Conservation (phyloP, 2,888 invertebrate species). For the Malthinus flaveolus region DNA sequence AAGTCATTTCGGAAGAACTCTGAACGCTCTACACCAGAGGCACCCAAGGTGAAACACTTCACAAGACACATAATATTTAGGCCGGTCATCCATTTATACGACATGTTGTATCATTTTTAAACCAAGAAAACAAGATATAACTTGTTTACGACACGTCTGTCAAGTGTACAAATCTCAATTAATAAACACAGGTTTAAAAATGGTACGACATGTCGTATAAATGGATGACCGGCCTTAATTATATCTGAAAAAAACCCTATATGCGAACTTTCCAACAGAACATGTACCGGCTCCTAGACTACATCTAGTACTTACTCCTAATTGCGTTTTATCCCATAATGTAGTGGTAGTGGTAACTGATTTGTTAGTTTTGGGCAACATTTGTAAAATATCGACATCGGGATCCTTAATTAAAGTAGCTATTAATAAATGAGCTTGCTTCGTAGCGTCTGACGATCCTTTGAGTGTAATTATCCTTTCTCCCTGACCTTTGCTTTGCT, state of each 20-base stretch:
- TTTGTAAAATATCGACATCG: constrained; percentile 84
- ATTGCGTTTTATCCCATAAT: constrained; percentile 62
- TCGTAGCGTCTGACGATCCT: constrained; percentile 89
- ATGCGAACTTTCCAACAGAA: too few relatives aligned
- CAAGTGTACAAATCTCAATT: too few relatives aligned
- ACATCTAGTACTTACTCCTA: constrained; percentile 52
- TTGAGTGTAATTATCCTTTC: constrained; percentile 95
- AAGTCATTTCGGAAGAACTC: too few relatives aligned
- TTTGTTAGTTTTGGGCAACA: constrained; percentile 66
- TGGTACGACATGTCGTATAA: too few relatives aligned
- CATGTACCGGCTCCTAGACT: too few relatives aligned
- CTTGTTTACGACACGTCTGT: too few relatives aligned
- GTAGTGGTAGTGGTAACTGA: constrained; percentile 60
- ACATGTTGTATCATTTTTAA: too few relatives aligned
- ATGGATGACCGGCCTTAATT: too few relatives aligned
- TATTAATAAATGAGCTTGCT: constrained; percentile 90
- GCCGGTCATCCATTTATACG: not conserved
- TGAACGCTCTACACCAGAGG: too few relatives aligned
- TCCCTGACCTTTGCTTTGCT: constrained; percentile 92
- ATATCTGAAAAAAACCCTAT: too few relatives aligned
- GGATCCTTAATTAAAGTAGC: constrained; percentile 93
- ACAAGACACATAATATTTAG: not conserved
- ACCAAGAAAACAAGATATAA: too few relatives aligned
- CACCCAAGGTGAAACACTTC: not conserved
- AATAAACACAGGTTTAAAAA: too few relatives aligned